Evolutionary conservation across 2,888 invertebrate species (phyloP).

Genomic region (Portevinia maculata): DNA sequence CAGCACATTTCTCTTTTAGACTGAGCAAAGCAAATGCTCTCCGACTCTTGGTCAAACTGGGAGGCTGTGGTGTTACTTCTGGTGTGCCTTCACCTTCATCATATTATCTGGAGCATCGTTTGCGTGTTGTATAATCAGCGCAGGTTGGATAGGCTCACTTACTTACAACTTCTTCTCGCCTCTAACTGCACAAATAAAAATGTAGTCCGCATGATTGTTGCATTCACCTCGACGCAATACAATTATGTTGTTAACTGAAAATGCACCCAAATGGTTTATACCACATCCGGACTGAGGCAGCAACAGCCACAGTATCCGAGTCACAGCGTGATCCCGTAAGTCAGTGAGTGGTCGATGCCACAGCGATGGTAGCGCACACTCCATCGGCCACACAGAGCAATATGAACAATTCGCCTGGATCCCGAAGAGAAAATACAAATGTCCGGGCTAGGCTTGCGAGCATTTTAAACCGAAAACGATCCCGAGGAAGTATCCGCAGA

Average conservation of each 20-base stretch:
- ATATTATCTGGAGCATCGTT: slow-evolving; percentile 67
- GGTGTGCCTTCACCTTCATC: slow-evolving; percentile 14
- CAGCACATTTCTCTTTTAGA: slow-evolving; percentile 54
- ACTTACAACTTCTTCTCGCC: slow-evolving; percentile 27
- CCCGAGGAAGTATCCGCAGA: slow-evolving; percentile 48
- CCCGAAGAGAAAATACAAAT: slow-evolving; percentile 49
- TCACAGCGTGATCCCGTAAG: slow-evolving; percentile 67
- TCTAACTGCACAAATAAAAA: slow-evolving; percentile 34
- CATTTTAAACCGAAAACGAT: slow-evolving; percentile 55
- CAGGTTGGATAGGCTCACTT: slow-evolving; percentile 51
- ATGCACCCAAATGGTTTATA: slow-evolving; percentile 62
- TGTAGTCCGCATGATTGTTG: slow-evolving; percentile 55
- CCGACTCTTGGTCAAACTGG: slow-evolving; percentile 10
- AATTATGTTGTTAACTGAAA: slow-evolving; percentile 73
- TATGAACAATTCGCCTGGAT: slow-evolving; percentile 49
- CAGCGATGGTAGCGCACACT: slow-evolving; percentile 22
- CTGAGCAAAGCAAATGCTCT: slow-evolving; percentile 48
- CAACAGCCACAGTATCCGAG: slow-evolving; percentile 41
- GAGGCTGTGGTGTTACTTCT: slow-evolving; percentile 21
- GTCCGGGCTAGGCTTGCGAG: slow-evolving; percentile 55
- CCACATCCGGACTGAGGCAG: slow-evolving; percentile 64
- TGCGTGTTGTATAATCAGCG: slow-evolving; percentile 64
- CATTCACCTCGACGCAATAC: slow-evolving; percentile 63
- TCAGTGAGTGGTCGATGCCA: slow-evolving; percentile 9
- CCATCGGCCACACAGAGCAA: slow-evolving; percentile 28